Evolutionary conservation across 2,797 vertebrate genomes (phyloP).

Genomic region (Gila robusta): DNA sequence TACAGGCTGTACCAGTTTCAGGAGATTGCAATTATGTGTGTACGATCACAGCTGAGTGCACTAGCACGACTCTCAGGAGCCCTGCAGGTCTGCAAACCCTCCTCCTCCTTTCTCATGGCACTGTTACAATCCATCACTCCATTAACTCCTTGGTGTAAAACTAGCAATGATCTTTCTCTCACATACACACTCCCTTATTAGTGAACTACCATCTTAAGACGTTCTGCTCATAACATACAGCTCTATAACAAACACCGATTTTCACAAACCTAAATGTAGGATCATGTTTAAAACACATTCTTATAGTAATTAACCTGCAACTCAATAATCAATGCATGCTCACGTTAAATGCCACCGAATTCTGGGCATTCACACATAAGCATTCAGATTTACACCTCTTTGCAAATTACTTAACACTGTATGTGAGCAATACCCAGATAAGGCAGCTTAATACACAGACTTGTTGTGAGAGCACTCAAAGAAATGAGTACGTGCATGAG

Average conservation of each 20-base stretch:
- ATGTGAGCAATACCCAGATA: conserved; percentile 5
- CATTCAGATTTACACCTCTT: conserved; percentile 40
- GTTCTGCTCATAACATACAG: not conserved
- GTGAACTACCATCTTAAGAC: not conserved
- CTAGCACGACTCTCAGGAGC: conserved; percentile 49
- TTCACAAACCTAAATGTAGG: not conserved
- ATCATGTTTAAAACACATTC: not conserved
- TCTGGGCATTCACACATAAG: not conserved
- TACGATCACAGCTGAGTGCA: conserved; percentile 38
- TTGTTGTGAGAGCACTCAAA: conserved; percentile 45
- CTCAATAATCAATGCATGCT: not conserved
- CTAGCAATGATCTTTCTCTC: not conserved
- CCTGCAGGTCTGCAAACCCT: conserved; percentile 45
- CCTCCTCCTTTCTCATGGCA: conserved; percentile 42
- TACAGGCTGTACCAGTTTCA: conserved; percentile 48
- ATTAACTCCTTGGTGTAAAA: conserved; percentile 65
- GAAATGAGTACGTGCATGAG: conserved; percentile 52
- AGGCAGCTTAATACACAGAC: conserved; percentile 12
- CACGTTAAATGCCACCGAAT: not conserved
- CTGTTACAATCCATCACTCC: conserved; percentile 60
- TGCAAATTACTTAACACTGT: conserved; percentile 35
- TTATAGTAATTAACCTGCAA: conserved; percentile 5
- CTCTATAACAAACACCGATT: not conserved
- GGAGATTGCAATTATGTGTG: conserved; percentile 23
- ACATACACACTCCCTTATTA: not conserved